Conservation (phyloP, 2,888 invertebrate genomes). For the Tipula confusa region DNA sequence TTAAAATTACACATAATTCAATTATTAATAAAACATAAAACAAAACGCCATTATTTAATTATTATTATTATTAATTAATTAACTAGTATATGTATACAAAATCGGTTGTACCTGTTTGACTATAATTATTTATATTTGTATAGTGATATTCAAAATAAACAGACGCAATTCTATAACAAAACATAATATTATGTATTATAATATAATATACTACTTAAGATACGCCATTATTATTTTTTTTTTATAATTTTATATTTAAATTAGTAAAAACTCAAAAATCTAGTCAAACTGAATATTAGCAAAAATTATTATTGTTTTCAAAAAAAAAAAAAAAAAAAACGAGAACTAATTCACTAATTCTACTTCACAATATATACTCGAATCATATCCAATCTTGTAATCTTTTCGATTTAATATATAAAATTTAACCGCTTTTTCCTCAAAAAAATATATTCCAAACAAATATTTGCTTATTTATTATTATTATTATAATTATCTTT, state of each 20-base stretch:
- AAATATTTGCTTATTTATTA: constrained; percentile 13
- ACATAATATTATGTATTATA: too few species aligned
- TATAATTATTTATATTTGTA: neutral
- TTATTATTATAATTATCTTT: neutral
- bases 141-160: neutral
- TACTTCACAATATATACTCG: too few species aligned
- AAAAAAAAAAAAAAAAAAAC: neutral
- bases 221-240: neutral
- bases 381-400: neutral
- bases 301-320: neutral
- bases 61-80: neutral
- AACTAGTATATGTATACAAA: neutral
- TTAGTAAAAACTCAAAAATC: neutral
- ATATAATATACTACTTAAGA: neutral
- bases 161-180: neutral
- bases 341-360: too few species aligned
- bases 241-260: neutral
- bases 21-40: neutral
- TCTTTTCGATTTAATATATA: neutral
- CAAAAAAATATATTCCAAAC: neutral
- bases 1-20: neutral
- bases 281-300: neutral
- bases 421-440: neutral
- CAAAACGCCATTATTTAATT: neutral
- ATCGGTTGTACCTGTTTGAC: constrained; percentile 16